Base-by-base conservation (phyloP, 2,113 vertebrate species). In the Corythoichthys intestinalis region DNA sequence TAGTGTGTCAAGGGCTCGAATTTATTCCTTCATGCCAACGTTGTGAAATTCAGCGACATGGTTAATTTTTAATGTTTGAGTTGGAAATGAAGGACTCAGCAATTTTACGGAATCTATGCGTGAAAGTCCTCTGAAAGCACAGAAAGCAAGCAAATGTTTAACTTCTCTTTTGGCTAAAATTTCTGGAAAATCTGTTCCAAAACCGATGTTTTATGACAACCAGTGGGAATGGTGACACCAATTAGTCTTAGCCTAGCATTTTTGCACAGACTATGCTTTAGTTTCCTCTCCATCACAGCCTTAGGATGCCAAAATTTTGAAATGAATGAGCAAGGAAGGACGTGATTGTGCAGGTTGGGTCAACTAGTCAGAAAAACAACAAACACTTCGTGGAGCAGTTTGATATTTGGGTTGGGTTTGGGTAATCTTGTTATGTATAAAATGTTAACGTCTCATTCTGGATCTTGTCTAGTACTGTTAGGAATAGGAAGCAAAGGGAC, bases 251-350 rank as follows among this genome's bases (percentile, higher is more conserved):
- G 74, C 73, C 73, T 88, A 77, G 17, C 13, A 60, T 85, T 74
- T 79, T 86, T 87, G 76, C 85, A 86, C 79, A 76, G 41, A 75
- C 69, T 73, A 57, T 71, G 71, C 77, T 72, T 53, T 76, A 90
- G 71, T 66, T 28, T 86, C 76, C 77, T 83, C 82, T 91, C 92
- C 92, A 91, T 91, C 90, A 91, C 93, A 93, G 94, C 93, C 94
- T 94, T 95, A 91, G 90, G 90, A 94, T 93, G 50, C 20, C 20
- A 15, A 53, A 53, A 53, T 53, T 6, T 53, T 2, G 7, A 53
- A 2, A 15, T 14, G 49, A 52, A 52, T 14, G n/a, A 6, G 14
- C 49, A n/a, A n/a, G n/a, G 8, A 53, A 20, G n/a, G 6, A 92
- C 88, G 91, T 89, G 39, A 47, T 67, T 80, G 59, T 41, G 37